Base-by-base conservation (phyloP, 1,140 invertebrate species). In the Drosophila nebulosa region DNA sequence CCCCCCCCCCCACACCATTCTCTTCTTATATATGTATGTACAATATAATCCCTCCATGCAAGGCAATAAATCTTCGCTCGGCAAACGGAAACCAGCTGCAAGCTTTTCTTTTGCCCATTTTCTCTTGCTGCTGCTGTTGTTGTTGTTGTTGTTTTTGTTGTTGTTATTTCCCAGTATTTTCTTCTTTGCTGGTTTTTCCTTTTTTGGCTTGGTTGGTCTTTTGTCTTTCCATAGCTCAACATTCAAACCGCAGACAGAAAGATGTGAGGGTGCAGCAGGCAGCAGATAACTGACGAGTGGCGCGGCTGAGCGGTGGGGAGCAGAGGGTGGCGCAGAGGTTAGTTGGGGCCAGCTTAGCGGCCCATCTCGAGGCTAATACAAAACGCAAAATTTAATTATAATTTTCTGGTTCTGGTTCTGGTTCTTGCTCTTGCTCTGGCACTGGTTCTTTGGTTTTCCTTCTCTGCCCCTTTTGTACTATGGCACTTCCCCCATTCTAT, bases 171-270 rank as follows among this genome's bases (percentile, higher is more conserved):
- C 39, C 39, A 46, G 39, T 46, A 46, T 46, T 46, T 46, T 46
- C 39, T 21, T 46, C 39, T 46, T 46, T 39, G 36, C 36, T 39
- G 14, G n/a, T 69, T 64, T 52, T 53, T 64, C 57, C 52, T 69
- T 74, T 60, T 74, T 69, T 22, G 22, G 16, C 36, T 16, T 26
- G 30, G 32, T 46, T 63, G 52, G 39, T 67, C 52, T 55, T 55
- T 55, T 55, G 52, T 55, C 39, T 46, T 55, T 32, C 52, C 52
- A 55, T 32, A 55, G 52, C 52, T 55, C 52, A 55, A 55, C 52
- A 55, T 55, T 55, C 52, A 55, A 55, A 55, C 52, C 52, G 26
- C 52, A 55, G 52, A 55, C 52, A 55, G 52, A 30, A 55, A 46
- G 39, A 46, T 46, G 39, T 46, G 39, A 46, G 39, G 39, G 39